phyloP scores from a whole-genome alignment of 2,888 invertebrate genomes.

The Nectonema munidae region DNA sequence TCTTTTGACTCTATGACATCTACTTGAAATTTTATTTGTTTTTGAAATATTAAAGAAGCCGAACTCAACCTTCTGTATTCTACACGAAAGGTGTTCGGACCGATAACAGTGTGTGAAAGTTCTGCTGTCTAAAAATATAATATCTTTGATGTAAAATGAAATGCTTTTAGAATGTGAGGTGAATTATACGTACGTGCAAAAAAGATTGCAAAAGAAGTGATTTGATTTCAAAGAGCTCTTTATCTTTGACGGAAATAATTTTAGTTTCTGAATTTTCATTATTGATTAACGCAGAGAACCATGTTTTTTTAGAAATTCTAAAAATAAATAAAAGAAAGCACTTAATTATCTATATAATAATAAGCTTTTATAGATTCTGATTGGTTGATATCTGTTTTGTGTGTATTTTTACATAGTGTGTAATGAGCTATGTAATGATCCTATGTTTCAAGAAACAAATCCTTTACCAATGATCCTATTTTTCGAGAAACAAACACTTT shows the following conservation, averaged over 20 bases:
- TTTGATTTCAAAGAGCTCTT: neutral
- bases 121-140: conserved; percentile 22
- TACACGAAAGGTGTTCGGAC: conserved; percentile 82
- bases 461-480: too few relatives aligned
- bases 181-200: conserved; percentile 11
- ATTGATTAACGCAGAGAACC: conserved; percentile 1
- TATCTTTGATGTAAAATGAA: neutral
- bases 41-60: conserved; percentile 53
- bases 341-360: too few relatives aligned
- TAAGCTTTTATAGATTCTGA: too few relatives aligned
- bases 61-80: conserved; percentile 59
- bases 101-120: conserved; percentile 54
- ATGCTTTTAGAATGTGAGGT: neutral
- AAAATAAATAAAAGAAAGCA: neutral
- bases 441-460: too few relatives aligned
- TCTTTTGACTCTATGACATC: conserved; percentile 21
- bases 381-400: too few relatives aligned
- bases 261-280: conserved; percentile 8
- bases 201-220: neutral
- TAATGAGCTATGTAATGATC: too few relatives aligned
- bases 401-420: too few relatives aligned
- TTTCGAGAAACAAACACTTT: too few relatives aligned
- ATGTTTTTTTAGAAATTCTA: conserved; percentile 6
- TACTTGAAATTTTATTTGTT: conserved; percentile 65
- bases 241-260: neutral